Conservation (phyloP, 2,797 vertebrate genomes). For the Acanthis flammea region DNA sequence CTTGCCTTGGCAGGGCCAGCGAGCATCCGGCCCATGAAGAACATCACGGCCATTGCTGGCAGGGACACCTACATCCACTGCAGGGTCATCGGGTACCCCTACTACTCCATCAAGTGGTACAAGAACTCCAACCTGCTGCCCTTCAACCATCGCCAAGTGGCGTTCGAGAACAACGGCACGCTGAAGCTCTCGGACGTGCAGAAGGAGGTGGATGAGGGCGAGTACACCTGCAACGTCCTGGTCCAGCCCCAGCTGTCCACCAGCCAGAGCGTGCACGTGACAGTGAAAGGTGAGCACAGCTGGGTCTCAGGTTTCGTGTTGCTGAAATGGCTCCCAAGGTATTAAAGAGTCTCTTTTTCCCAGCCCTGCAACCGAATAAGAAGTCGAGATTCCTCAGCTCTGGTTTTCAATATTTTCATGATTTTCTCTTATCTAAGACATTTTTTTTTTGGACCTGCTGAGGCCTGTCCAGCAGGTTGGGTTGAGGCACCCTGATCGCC, state of each 20-base stretch:
- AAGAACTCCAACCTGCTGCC: conserved; percentile 96
- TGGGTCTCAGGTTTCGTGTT: background rate
- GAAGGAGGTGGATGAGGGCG: conserved; percentile 92
- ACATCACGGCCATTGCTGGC: conserved; percentile 96
- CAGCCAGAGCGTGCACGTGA: conserved; percentile 93
- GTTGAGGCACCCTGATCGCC: no score
- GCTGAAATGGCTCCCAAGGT: no score
- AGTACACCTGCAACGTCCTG: conserved; percentile 95
- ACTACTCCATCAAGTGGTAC: conserved; percentile 99
- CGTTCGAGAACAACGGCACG: conserved; percentile 97
- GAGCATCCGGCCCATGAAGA: conserved; percentile 97
- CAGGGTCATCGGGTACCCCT: conserved; percentile 96
- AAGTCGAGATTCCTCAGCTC: no score
- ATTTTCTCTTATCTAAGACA: no score
- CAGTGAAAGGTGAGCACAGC: conserved; percentile 86
- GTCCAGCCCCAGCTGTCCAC: conserved; percentile 96
- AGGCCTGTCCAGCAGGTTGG: no score
- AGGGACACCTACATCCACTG: conserved; percentile 97
- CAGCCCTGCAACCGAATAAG: fast-evolving
- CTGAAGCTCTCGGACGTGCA: conserved; percentile 96
- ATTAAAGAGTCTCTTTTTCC: no score
- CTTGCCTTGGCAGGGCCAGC: conserved; percentile 86
- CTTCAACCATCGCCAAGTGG: conserved; percentile 97
- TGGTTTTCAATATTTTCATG: no score
- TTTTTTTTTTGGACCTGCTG: no score